Conservation (phyloP, 2,888 invertebrate species). For the Ceriagrion tenellum region DNA sequence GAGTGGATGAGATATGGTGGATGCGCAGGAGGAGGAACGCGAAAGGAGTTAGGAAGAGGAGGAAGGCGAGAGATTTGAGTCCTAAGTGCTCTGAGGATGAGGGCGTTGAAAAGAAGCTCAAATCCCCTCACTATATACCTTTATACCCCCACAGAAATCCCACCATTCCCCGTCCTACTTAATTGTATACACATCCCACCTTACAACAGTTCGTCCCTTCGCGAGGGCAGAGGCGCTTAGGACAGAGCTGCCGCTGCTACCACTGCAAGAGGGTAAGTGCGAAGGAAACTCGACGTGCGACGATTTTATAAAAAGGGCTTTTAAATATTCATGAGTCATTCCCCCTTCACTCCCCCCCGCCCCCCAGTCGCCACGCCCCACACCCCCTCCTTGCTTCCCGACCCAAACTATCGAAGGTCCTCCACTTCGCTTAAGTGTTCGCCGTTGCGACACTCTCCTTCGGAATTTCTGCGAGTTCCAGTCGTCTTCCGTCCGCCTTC, state of each 20-base stretch:
- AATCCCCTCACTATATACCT: constrained; percentile 4
- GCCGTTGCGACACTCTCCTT: neutral
- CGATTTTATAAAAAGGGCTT: constrained; percentile 22
- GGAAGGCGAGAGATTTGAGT: neutral
- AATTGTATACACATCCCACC: too few species aligned
- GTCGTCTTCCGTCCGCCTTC: neutral
- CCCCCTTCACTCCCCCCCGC: neutral
- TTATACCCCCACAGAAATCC: neutral
- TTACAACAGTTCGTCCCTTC: too few species aligned
- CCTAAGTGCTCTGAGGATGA: neutral
- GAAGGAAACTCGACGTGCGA: constrained; percentile 20
- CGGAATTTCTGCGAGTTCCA: neutral
- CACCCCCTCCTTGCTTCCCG: neutral
- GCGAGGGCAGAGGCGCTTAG: too few species aligned
- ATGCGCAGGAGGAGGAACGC: neutral
- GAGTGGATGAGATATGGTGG: neutral
- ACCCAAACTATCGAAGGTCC: neutral
- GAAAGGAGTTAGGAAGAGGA: neutral
- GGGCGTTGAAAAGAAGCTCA: constrained; percentile 17
- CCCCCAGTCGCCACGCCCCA: too few species aligned
- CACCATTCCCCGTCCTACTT: neutral
- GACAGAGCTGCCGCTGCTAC: too few species aligned
- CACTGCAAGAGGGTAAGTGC: too few species aligned
- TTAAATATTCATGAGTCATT: constrained; percentile 10
- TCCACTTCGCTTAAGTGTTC: constrained; percentile 17